Evolutionary conservation across 2,797 vertebrate genomes (phyloP).

Genomic region (Intellagama lesueurii): DNA sequence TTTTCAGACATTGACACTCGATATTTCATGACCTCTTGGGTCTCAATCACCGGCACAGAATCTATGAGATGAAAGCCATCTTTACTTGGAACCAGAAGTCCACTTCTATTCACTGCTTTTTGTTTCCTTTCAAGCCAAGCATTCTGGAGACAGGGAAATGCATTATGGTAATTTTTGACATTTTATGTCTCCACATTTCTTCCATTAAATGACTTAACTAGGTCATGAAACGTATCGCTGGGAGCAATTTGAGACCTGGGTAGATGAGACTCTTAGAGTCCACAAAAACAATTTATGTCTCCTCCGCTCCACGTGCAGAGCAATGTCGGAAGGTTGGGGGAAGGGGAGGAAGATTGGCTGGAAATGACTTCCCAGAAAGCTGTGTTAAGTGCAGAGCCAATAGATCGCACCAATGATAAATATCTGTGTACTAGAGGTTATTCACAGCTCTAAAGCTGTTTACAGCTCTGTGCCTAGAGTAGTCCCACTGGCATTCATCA

Average conservation of each 20-base stretch:
- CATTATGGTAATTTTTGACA: constrained; percentile 13
- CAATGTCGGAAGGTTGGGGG: too few species aligned
- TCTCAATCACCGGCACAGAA: neutral
- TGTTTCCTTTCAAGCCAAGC: constrained; percentile 1
- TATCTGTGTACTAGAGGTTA: neutral
- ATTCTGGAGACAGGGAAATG: neutral
- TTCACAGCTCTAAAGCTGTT: neutral
- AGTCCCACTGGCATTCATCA: neutral
- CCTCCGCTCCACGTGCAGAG: neutral
- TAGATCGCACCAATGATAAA: neutral
- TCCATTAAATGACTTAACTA: constrained; percentile 27
- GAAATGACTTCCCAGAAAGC: constrained; percentile 10
- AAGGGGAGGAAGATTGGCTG: neutral
- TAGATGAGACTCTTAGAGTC: constrained; percentile 3
- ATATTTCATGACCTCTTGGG: constrained; percentile 4
- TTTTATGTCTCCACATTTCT: neutral
- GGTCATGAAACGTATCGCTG: constrained; percentile 1
- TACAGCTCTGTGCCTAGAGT: neutral
- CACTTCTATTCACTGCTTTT: neutral
- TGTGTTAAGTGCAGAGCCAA: neutral
- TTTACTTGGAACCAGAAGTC: neutral
- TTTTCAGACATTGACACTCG: neutral
- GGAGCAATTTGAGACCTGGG: constrained; percentile 4
- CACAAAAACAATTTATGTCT: neutral
- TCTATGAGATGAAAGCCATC: neutral